Evolutionary conservation across 1,140 invertebrate genomes (phyloP).

Genomic region (Zelostemma sp.): DNA sequence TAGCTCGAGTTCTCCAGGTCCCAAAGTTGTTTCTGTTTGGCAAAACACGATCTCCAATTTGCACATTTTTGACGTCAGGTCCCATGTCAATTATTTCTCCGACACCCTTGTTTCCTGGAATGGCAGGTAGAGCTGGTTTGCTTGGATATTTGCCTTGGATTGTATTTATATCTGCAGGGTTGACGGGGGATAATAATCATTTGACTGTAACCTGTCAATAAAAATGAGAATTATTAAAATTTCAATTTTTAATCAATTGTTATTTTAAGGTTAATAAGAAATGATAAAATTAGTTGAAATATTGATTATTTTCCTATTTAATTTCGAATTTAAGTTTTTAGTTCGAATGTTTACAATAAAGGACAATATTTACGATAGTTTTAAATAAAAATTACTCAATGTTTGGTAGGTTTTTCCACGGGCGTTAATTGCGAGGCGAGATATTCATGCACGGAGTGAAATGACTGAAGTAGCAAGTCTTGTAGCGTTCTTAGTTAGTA

Average conservation of each 20-base stretch:
- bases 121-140: constrained; percentile 86
- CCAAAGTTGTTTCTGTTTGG: constrained; percentile 80
- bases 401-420: constrained; percentile 68
- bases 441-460: too few species aligned
- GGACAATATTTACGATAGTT: too few species aligned
- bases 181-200: constrained; percentile 93
- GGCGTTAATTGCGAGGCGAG: too few species aligned
- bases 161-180: constrained; percentile 99
- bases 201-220: constrained; percentile 84
- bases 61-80: constrained; percentile 74
- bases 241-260: too few species aligned
- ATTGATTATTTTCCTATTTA: too few species aligned
- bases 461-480: too few species aligned
- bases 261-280: too few species aligned
- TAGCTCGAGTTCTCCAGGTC: constrained; percentile 87
- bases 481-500: too few species aligned
- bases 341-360: too few species aligned
- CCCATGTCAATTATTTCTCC: constrained; percentile 85
- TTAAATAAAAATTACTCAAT: constrained; percentile 73
- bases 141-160: constrained; percentile 96
- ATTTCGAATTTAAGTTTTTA: too few species aligned
- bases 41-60: constrained; percentile 86
- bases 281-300: too few species aligned
- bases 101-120: constrained; percentile 94
- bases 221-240: not conserved